Evolutionary conservation across 2,113 vertebrate genomes (phyloP).

Genomic region (Menura novaehollandiae): DNA sequence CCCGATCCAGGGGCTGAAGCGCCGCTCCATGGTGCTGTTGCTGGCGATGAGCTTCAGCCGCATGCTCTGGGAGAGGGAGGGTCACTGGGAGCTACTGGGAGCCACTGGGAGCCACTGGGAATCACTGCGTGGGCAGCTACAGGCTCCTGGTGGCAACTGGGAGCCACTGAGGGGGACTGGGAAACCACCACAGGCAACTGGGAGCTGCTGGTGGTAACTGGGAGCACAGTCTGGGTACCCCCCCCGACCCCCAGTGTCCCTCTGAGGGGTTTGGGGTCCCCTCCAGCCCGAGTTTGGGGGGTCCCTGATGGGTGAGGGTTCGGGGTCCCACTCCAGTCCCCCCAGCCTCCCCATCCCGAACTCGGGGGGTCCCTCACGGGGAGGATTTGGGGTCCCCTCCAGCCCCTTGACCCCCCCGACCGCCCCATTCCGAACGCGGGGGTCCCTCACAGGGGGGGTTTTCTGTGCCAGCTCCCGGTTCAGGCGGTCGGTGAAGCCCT

Average conservation of each 20-base stretch:
- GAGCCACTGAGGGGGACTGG: not conserved
- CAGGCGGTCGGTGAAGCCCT: not conserved
- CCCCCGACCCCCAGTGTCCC: too few relatives aligned
- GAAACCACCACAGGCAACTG: too few relatives aligned
- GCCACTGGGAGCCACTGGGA: not conserved
- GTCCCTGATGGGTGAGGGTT: not conserved
- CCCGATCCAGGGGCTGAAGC: conserved; percentile 83
- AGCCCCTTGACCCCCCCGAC: not conserved
- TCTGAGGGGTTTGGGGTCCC: too few relatives aligned
- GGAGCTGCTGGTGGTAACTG: not conserved
- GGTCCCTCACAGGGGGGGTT: not conserved
- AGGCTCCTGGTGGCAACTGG: not conserved
- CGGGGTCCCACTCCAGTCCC: not conserved
- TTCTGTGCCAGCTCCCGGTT: not conserved
- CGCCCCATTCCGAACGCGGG: too few relatives aligned
- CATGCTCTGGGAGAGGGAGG: conserved; percentile 68
- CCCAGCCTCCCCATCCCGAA: not conserved
- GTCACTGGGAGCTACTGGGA: not conserved
- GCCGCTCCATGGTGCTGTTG: conserved; percentile 80
- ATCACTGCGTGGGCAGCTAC: not conserved
- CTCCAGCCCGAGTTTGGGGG: too few relatives aligned
- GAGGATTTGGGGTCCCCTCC: not conserved
- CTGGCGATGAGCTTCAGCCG: conserved; percentile 80
- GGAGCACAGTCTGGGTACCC: too few relatives aligned
- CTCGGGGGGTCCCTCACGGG: not conserved